Conservation (phyloP, 2,113 vertebrate species). For the Rhea pennata region DNA sequence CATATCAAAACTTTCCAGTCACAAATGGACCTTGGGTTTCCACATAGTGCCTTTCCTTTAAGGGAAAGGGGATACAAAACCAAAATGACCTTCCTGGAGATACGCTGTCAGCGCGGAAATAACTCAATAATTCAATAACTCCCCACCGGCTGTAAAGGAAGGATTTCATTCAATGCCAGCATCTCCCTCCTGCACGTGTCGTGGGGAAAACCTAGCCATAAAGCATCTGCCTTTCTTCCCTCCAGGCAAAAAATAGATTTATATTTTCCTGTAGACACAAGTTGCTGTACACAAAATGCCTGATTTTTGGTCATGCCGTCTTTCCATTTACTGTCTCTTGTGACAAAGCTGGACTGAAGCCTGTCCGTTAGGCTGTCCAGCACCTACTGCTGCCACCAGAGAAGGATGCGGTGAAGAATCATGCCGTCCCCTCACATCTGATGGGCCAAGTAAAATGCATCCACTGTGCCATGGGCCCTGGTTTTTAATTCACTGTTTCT, state of each 20-base stretch:
- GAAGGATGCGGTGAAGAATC: background rate
- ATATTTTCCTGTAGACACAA: accelerated
- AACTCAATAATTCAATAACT: background rate
- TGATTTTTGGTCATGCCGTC: background rate
- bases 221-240: background rate
- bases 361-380: background rate
- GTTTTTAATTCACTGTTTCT: background rate
- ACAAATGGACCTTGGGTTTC: background rate
- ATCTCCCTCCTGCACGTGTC: background rate
- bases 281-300: accelerated
- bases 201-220: background rate
- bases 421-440: accelerated
- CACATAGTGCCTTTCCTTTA: background rate
- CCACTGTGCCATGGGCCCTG: background rate
- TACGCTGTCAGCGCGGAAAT: background rate
- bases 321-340: background rate
- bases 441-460: background rate
- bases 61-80: background rate
- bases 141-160: background rate
- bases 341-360: background rate
- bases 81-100: background rate
- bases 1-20: background rate
- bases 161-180: background rate
- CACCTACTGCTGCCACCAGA: background rate
- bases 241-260: background rate